Conservation (phyloP, 2,113 vertebrate species). For the Sapayoa aenigma region DNA sequence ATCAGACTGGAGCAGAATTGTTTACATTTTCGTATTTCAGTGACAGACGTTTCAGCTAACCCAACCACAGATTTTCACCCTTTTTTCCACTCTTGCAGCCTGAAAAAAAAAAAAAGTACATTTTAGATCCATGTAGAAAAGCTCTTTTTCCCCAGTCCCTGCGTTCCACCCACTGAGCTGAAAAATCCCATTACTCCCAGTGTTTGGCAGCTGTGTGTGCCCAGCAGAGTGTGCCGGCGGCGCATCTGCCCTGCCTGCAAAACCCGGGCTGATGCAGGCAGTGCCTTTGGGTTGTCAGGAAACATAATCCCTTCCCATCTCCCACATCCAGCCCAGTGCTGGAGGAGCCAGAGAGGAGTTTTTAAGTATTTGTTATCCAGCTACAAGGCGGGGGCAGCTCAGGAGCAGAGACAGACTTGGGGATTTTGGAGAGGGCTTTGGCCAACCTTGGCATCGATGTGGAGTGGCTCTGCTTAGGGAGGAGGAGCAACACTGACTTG, state of each 20-base stretch:
- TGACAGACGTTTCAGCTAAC: neutral
- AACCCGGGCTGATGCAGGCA: neutral
- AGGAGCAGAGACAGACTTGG: fast-evolving
- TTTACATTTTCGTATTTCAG: neutral
- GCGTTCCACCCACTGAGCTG: conserved; percentile 55
- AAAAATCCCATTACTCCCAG: conserved; percentile 41
- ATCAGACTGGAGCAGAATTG: neutral
- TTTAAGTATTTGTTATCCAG: neutral
- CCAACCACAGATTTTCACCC: neutral
- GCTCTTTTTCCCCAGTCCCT: neutral
- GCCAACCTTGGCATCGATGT: fast-evolving
- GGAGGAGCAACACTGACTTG: neutral
- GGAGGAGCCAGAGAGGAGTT: neutral
- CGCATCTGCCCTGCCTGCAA: conserved; percentile 14
- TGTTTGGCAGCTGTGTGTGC: neutral
- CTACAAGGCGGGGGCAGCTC: fast-evolving
- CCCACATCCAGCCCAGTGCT: fast-evolving
- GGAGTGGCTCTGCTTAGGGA: fast-evolving
- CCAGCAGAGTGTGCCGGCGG: neutral
- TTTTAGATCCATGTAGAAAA: conserved; percentile 12
- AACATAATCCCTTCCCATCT: neutral
- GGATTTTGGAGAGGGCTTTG: neutral
- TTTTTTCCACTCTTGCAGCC: neutral
- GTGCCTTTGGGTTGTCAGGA: neutral
- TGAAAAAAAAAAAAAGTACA: neutral